A percentile compares a stretch with the other conserved stretches of the same genome.
Evolutionary conservation across 2,113 vertebrate species (phyloP).

Genomic region (Malurus melanocephalus): DNA sequence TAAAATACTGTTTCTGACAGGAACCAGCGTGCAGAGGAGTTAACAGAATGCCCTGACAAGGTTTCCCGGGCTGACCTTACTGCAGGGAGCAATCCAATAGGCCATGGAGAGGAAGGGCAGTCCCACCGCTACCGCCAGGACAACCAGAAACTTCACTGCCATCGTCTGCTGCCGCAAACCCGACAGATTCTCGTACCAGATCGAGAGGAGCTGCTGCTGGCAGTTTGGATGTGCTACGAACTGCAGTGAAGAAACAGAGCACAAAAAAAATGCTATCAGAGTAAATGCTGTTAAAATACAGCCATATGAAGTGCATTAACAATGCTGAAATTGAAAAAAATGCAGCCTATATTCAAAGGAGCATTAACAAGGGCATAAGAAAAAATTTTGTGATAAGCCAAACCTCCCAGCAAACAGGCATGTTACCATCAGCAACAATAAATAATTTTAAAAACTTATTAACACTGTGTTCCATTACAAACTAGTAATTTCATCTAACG

Average conservation of each 20-base stretch:
- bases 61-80: slow-evolving; percentile 81
- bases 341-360: background rate
- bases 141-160: slow-evolving; percentile 88
- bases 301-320: background rate
- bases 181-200: slow-evolving; percentile 94
- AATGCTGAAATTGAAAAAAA: background rate
- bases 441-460: background rate
- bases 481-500: background rate
- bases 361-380: background rate
- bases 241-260: slow-evolving; percentile 59
- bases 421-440: background rate
- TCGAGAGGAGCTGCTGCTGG: slow-evolving; percentile 93
- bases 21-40: background rate
- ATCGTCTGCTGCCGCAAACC: slow-evolving; percentile 89
- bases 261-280: background rate
- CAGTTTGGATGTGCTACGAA: slow-evolving; percentile 97
- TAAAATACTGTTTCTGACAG: background rate
- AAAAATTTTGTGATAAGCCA: background rate
- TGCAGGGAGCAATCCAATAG: slow-evolving; percentile 92
- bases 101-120: slow-evolving; percentile 86
- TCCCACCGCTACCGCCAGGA: slow-evolving; percentile 84
- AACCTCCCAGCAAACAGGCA: background rate
- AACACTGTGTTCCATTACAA: background rate
- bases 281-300: background rate
- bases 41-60: background rate